Evolutionary conservation across 2,113 vertebrate species (phyloP).

Genomic region (Benitochromis conjunctus): DNA sequence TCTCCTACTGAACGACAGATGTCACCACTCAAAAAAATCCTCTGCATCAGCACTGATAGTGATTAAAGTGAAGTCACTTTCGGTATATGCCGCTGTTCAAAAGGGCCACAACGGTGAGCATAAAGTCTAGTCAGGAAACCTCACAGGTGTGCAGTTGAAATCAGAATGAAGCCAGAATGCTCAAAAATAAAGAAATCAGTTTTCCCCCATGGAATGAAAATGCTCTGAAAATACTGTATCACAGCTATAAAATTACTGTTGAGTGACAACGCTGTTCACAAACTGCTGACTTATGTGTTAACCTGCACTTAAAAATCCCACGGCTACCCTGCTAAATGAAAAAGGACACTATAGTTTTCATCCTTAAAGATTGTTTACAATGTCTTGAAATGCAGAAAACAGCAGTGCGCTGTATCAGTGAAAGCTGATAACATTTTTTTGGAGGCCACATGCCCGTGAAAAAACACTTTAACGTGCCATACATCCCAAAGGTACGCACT

Average conservation of each 20-base stretch:
- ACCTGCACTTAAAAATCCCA: not conserved
- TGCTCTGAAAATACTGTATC: not conserved
- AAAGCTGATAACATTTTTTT: not conserved
- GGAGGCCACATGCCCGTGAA: not conserved
- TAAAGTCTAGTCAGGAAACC: not conserved
- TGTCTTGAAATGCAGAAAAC: not conserved
- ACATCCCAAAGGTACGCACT: constrained; percentile 1
- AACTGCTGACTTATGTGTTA: not conserved
- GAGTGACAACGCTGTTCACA: not conserved
- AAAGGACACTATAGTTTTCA: not conserved
- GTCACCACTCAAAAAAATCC: not conserved
- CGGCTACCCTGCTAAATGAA: not conserved
- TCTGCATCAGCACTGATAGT: not conserved
- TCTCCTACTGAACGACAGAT: not conserved
- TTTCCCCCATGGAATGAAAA: not conserved
- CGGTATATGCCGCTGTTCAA: rapidly evolving
- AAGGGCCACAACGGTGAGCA: not conserved
- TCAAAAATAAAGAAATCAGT: not conserved
- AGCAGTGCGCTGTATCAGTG: not conserved
- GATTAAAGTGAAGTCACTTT: not conserved
- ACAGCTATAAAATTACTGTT: not conserved
- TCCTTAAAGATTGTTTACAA: not conserved
- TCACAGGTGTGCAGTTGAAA: not conserved
- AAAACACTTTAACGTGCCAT: not conserved
- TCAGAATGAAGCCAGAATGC: not conserved